Conservation (phyloP, 1,140 invertebrate genomes). For the Tetramorium parvispinum region DNA sequence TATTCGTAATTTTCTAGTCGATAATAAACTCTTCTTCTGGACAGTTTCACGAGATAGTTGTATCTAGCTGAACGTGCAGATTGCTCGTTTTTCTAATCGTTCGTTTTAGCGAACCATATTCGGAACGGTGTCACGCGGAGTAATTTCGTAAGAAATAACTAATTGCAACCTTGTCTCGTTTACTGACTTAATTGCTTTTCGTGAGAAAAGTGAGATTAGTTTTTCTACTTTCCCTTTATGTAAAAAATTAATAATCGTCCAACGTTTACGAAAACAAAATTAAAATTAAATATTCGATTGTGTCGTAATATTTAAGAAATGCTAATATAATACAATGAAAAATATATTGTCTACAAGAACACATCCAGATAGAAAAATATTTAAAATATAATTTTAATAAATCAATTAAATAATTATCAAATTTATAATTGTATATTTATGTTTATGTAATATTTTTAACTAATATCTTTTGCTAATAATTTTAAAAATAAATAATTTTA, state of each 20-base stretch:
- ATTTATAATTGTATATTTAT: too few species aligned
- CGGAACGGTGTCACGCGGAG: constrained; percentile 48
- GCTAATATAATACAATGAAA: neutral
- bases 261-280: neutral
- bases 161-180: constrained; percentile 39
- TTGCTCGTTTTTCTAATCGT: constrained; percentile 26
- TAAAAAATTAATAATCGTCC: neutral
- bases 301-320: neutral
- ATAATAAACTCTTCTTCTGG: constrained; percentile 41
- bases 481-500: neutral
- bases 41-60: constrained; percentile 40
- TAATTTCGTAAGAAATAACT: constrained; percentile 52
- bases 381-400: constrained; percentile 9
- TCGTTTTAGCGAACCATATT: constrained; percentile 18
- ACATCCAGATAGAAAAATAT: neutral
- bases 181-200: constrained; percentile 36
- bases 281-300: neutral
- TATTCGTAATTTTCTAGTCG: constrained; percentile 21
- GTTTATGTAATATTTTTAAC: too few species aligned
- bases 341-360: neutral
- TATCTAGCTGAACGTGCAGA: constrained; percentile 22
- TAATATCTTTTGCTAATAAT: neutral
- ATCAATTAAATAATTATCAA: neutral
- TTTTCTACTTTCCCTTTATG: neutral
- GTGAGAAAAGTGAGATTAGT: constrained; percentile 15